Conservation (phyloP, 2,797 vertebrate species). For the Girardinus metallicus region DNA sequence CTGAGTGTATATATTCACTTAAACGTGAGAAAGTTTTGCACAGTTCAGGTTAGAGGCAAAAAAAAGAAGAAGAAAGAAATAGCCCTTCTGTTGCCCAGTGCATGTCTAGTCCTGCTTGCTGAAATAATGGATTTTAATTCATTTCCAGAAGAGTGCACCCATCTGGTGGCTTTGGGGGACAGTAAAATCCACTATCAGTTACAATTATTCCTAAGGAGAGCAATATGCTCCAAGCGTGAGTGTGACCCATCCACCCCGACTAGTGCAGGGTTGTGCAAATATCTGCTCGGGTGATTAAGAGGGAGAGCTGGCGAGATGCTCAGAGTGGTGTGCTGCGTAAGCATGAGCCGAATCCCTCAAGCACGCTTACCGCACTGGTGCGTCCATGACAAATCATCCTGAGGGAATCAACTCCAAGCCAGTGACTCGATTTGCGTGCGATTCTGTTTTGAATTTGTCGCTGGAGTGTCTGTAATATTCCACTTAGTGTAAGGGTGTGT, state of each 20-base stretch:
- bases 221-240: slow-evolving; percentile 41
- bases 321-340: slow-evolving; percentile 51
- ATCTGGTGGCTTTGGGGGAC: slow-evolving; percentile 71
- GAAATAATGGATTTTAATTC: slow-evolving; percentile 75
- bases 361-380: slow-evolving; percentile 42
- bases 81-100: slow-evolving; percentile 27
- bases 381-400: slow-evolving; percentile 66
- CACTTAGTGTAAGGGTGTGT: slow-evolving; percentile 26
- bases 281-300: slow-evolving; percentile 28
- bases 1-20: neutral
- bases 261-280: slow-evolving; percentile 40
- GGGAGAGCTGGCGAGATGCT: slow-evolving; percentile 27
- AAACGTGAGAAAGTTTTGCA: slow-evolving; percentile 9
- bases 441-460: slow-evolving; percentile 34
- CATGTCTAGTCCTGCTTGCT: slow-evolving; percentile 45
- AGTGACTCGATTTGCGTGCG: slow-evolving; percentile 31
- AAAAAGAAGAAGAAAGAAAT: slow-evolving; percentile 15
- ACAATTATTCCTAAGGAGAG: slow-evolving; percentile 64
- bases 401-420: slow-evolving; percentile 51
- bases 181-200: slow-evolving; percentile 72
- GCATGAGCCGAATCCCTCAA: slow-evolving; percentile 56
- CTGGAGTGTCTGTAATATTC: slow-evolving; percentile 25
- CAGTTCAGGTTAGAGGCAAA: slow-evolving; percentile 24
- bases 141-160: slow-evolving; percentile 74
- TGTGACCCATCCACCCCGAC: slow-evolving; percentile 47